Evolutionary conservation across 2,113 vertebrate genomes (phyloP).

Genomic region (Tiliqua scincoides): DNA sequence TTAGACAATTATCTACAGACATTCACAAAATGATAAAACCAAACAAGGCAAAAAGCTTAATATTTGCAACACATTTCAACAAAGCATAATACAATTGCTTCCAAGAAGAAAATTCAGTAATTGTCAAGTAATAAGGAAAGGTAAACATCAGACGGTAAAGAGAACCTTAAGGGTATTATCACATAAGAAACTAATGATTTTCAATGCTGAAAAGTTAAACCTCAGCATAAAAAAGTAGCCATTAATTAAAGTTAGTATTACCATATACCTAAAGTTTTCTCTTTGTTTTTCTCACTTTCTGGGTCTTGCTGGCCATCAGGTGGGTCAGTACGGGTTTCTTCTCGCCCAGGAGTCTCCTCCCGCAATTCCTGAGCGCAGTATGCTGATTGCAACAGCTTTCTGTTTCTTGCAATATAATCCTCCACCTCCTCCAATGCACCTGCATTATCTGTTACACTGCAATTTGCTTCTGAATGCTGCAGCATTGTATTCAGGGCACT

Average conservation of each 20-base stretch:
- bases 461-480: slow-evolving; percentile 74
- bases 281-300: slow-evolving; percentile 80
- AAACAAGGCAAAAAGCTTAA: neutral
- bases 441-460: slow-evolving; percentile 45
- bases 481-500: slow-evolving; percentile 66
- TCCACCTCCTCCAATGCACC: slow-evolving; percentile 50
- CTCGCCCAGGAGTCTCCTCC: slow-evolving; percentile 88
- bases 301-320: slow-evolving; percentile 87
- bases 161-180: neutral
- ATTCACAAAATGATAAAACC: neutral
- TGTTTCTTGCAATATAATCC: slow-evolving; percentile 69
- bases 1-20: neutral
- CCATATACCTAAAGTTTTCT: slow-evolving; percentile 87
- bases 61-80: too few relatives aligned
- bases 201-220: neutral
- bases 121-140: neutral
- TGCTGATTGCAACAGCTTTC: slow-evolving; percentile 56
- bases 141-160: neutral
- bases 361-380: slow-evolving; percentile 80
- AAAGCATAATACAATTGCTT: neutral
- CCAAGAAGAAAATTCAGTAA: neutral
- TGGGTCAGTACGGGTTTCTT: slow-evolving; percentile 85
- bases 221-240: neutral
- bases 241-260: neutral
- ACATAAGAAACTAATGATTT: neutral